phyloP scores from a whole-genome alignment of 2,113 vertebrate genomes.

The Symphodus melops region DNA sequence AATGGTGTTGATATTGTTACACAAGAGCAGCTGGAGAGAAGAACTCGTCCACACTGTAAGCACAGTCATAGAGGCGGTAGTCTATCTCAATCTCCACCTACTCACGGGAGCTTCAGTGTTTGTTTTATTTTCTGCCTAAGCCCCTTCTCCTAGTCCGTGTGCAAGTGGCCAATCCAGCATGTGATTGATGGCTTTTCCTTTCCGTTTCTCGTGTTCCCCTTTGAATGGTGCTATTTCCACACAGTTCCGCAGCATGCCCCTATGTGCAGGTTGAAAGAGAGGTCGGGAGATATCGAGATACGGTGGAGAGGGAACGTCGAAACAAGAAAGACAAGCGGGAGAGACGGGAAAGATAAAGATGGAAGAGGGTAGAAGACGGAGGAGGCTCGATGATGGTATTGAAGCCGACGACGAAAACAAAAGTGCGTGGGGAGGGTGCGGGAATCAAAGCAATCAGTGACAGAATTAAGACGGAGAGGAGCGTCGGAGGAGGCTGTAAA shows the following conservation, averaged over 20 bases:
- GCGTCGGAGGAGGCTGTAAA: conserved; percentile 9
- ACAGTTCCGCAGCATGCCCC: conserved; percentile 5
- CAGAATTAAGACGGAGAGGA: conserved; percentile 38
- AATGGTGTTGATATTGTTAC: background rate
- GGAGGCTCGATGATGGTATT: conserved; percentile 39
- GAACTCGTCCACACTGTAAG: conserved; percentile 13
- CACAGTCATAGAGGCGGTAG: conserved; percentile 24
- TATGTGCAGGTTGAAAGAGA: conserved; percentile 13
- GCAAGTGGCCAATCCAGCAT: conserved; percentile 35
- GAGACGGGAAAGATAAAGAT: conserved; percentile 3
- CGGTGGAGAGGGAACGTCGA: background rate
- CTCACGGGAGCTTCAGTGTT: conserved; percentile 58
- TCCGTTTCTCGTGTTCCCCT: conserved; percentile 18
- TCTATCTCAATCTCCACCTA: conserved; percentile 53
- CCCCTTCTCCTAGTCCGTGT: conserved; percentile 28
- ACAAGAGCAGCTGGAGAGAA: conserved; percentile 22
- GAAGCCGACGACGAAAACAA: conserved; percentile 31
- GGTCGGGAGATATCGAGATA: conserved; percentile 5
- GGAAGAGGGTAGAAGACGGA: conserved; percentile 13
- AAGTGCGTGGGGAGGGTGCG: background rate
- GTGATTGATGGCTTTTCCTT: conserved; percentile 33
- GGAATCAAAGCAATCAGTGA: conserved; percentile 5
- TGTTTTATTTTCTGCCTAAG: conserved; percentile 57
- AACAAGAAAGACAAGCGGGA: background rate
- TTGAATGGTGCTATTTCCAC: conserved; percentile 28